phyloP scores from a whole-genome alignment of 2,113 vertebrate species.

The Anarrhichthys ocellatus region DNA sequence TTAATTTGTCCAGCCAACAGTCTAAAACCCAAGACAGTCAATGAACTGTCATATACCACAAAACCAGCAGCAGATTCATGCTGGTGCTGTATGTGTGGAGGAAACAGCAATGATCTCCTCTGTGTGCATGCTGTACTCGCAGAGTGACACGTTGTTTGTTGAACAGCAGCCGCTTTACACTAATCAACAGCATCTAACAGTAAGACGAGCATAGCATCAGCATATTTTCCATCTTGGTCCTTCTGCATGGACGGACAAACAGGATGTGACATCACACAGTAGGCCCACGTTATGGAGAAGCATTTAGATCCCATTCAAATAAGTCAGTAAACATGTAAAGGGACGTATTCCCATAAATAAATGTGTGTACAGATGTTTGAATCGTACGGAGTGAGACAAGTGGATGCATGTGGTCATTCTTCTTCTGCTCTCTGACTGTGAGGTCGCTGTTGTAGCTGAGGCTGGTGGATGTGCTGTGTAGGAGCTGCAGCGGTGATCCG shows the following conservation, averaged over 20 bases:
- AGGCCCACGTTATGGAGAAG: neutral
- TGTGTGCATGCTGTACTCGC: too few species aligned
- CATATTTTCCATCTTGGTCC: neutral
- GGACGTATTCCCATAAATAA: constrained; percentile 1
- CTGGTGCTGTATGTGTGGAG: too few species aligned
- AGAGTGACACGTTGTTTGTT: too few species aligned
- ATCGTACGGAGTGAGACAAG: neutral
- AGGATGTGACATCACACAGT: neutral
- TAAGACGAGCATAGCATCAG: too few species aligned
- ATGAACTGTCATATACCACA: neutral
- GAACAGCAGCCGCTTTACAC: too few species aligned
- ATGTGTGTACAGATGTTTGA: neutral
- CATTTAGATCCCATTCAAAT: neutral
- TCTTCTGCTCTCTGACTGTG: neutral
- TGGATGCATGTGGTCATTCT: neutral
- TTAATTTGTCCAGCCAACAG: neutral
- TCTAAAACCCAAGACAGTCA: neutral
- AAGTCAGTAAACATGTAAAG: neutral
- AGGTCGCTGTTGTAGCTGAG: neutral
- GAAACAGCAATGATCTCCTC: too few species aligned
- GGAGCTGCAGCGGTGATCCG: constrained; percentile 3
- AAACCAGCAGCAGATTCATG: neutral
- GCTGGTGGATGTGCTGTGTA: neutral
- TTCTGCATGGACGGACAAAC: neutral
- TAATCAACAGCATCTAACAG: too few species aligned